Evolutionary conservation across 2,888 invertebrate genomes (phyloP), one percentile per base, ranked within the genome.

Genomic region (Leptothorax acervorum): DNA sequence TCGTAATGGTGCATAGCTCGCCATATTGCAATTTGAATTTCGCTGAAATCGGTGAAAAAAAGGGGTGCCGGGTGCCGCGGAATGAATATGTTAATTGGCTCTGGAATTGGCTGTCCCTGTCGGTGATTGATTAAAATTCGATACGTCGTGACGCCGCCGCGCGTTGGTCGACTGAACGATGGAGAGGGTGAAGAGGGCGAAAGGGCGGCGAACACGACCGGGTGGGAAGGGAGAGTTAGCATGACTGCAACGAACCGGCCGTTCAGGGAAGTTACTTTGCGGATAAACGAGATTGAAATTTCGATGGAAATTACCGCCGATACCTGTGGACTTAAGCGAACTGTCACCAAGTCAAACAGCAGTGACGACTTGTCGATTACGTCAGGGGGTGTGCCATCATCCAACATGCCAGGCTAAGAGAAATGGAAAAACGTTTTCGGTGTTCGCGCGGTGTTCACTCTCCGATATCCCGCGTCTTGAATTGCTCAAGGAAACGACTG

Each of bases 101-200:
- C 88, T 89, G 92, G 92, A 93, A 94, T 94, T 93, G 93, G 93
- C 92, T 94, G 93, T 93, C 93, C 90, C 91, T 92, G 92, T 90
- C 90, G 93, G 93, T 94, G 94, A 94, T 94, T 93, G 94, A 94
- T 94, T 94, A 93, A 94, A 94, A 93, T 93, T 94, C 94, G 94
- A 94, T 94, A 94, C 93, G 92, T 92, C 90, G 73, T 73, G 79
- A 83, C 75, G 85, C 82, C 65, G 39, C 86, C 83, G 85, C 83
- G 85, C 87, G 86, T 88, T 85, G 87, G 87, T 76, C 84, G 85
- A 85, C 76, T 53, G 84, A 75, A 85, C 68, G 82, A 55, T 70
- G 73, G 45, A 71, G 60, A 62, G 23, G 68, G 42, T 18, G 53
- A 57, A 31, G 68, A 53, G 65, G 53, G 62, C 31, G 55, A 48